Conservation (phyloP, 2,113 vertebrate species). For the Sylvietta virens region DNA sequence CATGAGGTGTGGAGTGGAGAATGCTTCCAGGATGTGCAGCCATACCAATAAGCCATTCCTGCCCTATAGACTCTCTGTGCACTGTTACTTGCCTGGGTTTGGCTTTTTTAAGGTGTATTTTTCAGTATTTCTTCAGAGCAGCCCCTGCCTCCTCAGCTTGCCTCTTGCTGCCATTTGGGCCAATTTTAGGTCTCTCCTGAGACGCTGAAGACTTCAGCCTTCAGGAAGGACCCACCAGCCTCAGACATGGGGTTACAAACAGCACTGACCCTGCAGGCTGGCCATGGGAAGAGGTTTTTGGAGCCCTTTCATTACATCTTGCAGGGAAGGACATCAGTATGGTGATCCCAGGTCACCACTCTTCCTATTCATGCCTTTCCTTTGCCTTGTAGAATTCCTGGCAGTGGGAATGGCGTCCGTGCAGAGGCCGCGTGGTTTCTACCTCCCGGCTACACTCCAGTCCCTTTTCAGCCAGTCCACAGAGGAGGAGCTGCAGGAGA, state of each 20-base stretch:
- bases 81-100: background rate
- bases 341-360: background rate
- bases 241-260: background rate
- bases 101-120: background rate
- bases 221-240: background rate
- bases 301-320: background rate
- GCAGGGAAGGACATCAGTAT: background rate
- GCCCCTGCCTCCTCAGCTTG: background rate
- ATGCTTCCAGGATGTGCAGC: background rate
- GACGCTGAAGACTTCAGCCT: fast-evolving
- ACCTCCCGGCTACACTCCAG: constrained; percentile 75
- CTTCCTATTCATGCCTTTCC: background rate
- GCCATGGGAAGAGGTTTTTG: background rate
- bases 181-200: background rate
- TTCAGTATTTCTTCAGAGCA: background rate
- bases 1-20: fast-evolving
- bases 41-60: background rate
- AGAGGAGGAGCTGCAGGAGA: constrained; percentile 69
- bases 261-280: fast-evolving
- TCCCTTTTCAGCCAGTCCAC: constrained; percentile 82
- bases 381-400: constrained; percentile 73
- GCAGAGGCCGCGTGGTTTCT: constrained; percentile 58
- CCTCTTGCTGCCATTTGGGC: background rate
- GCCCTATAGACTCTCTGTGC: background rate
- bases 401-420: constrained; percentile 76